Evolutionary conservation across 1,140 invertebrate species (phyloP), one percentile per base, ranked within the genome.

Genomic region (Euura saliciscinereae): DNA sequence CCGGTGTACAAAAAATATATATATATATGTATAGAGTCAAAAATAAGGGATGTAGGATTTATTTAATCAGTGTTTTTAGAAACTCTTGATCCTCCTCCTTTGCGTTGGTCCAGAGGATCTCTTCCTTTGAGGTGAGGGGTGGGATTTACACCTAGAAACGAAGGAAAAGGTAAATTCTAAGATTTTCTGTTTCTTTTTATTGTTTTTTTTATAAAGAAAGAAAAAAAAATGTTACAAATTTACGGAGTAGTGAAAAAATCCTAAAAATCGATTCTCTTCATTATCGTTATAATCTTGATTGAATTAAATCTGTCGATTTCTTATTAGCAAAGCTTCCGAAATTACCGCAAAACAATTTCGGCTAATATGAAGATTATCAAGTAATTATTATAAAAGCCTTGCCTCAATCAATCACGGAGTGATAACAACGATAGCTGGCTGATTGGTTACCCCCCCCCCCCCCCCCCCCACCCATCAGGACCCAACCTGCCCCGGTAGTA

Each of bases 381-480:
- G 80, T 79, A 85, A 86, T 86, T 84, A 84, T 84, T 85, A 80
- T 86, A 85, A 86, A 84, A 85, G 83, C 84, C 68, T 70, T 65
- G 13, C 65, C 71, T 76, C 78, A 78, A 86, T 85, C 84, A 86
- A 85, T 85, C 84, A 86, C 79, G 69, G 73, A 71, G 46, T 66
- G 77, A 78, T 78, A 77, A 66, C 68, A 69, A 59, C 51, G 51
- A 59, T 59, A 59, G 51, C 51, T n/a, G 51, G 51, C 51, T 59
- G 51, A 59, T 59, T 59, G 51, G 51, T 28, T 28, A 28, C 28
- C 28, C 28, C 28, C 28, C 2, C 51, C 8, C 51, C 51, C 51
- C n/a, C 51, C 51, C n/a, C 51, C 8, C n/a, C 4, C 8, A 10
- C n/a, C n/a, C n/a, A n/a, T n/a, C 70, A 66, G 71, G 71, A 74